A percentile compares a stretch with the other conserved stretches of the same genome.
phyloP scores from a whole-genome alignment of 2,797 vertebrate genomes.

The Hafferia zeledoni region DNA sequence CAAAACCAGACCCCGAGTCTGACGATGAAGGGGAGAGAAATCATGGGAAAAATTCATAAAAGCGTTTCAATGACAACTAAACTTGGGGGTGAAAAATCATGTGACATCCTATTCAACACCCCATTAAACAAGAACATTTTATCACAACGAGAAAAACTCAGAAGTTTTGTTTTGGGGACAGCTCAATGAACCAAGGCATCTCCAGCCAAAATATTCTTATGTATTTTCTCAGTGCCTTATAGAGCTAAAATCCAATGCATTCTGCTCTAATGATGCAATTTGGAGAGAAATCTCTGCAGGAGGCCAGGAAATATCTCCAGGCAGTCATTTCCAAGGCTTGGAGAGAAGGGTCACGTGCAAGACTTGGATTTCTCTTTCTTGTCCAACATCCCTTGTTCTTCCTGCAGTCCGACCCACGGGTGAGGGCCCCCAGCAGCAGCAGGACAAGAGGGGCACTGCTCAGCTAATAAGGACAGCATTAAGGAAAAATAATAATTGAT shows the following conservation, averaged over 20 bases:
- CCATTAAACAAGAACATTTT: background rate
- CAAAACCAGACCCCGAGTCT: background rate
- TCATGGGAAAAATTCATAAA: background rate
- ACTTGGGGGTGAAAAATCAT: background rate
- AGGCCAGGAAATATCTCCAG: background rate
- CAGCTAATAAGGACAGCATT: background rate
- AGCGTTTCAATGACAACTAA: background rate
- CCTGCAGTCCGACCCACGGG: background rate
- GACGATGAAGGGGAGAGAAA: background rate
- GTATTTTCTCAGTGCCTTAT: background rate
- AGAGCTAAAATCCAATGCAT: background rate
- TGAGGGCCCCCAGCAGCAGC: background rate
- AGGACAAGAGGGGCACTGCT: background rate
- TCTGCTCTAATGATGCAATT: background rate
- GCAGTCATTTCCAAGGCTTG: background rate
- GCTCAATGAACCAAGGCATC: conserved; percentile 1
- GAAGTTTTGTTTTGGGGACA: conserved; percentile 25
- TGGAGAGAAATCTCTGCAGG: background rate
- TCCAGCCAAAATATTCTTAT: background rate
- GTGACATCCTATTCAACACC: background rate
- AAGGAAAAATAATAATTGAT: no score
- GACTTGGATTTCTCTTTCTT: background rate
- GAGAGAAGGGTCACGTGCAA: background rate
- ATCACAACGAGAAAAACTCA: background rate
- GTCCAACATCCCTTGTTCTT: background rate